Percentiles rank a stretch among this genome's conserved stretches.
Conservation (phyloP, 2,113 vertebrate species). For the Malurus alboscapulatus region DNA sequence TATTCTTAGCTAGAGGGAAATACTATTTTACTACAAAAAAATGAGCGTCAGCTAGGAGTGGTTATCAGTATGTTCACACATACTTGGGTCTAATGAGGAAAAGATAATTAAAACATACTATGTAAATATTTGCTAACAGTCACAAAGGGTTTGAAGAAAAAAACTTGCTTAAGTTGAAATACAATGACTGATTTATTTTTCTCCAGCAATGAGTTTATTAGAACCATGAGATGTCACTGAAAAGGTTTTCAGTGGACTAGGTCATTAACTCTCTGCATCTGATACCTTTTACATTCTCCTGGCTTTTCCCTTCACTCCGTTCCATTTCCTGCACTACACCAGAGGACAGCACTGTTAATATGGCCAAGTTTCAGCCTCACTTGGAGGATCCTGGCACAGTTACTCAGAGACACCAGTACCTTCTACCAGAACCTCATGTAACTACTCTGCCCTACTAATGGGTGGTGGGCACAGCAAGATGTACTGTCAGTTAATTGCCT, state of each 20-base stretch:
- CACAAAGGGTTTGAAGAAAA: not conserved
- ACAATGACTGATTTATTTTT: conserved; percentile 5
- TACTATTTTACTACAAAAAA: not conserved
- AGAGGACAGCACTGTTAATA: not conserved
- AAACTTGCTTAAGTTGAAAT: not conserved
- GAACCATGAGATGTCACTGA: conserved; percentile 39
- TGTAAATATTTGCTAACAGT: not conserved
- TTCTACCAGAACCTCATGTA: not conserved
- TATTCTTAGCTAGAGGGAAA: not conserved
- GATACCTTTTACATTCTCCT: not conserved
- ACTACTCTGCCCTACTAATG: not conserved
- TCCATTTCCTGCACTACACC: not conserved
- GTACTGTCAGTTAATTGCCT: not conserved
- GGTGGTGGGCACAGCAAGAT: not conserved
- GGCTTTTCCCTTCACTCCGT: not conserved
- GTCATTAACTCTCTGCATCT: conserved; percentile 76
- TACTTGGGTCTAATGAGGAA: not conserved
- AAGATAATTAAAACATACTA: not conserved
- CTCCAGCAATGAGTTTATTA: conserved; percentile 21
- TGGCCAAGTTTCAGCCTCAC: not conserved
- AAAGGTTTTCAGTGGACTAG: conserved; percentile 17
- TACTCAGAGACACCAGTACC: not conserved
- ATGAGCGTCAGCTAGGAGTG: not conserved
- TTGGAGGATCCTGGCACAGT: not conserved
- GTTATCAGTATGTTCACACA: not conserved